Conservation (phyloP, 2,888 invertebrate genomes). For the Aphodius sticticus region DNA sequence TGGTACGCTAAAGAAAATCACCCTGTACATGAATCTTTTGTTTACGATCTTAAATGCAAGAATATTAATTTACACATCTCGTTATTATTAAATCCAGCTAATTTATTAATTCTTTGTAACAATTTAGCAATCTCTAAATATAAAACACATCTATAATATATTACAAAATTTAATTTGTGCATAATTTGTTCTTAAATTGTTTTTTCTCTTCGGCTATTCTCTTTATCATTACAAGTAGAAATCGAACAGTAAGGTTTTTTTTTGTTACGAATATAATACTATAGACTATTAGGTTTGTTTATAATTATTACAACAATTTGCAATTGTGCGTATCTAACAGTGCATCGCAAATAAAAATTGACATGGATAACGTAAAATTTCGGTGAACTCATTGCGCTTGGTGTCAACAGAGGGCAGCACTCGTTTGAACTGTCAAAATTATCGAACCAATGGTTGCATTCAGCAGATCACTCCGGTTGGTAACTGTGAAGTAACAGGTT, state of each 20-base stretch:
- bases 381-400: too few relatives aligned
- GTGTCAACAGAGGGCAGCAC: too few relatives aligned
- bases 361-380: not conserved
- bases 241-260: not conserved
- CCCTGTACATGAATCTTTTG: not conserved
- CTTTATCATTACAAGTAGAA: not conserved
- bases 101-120: not conserved
- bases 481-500: too few relatives aligned
- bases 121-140: slow-evolving; percentile 25
- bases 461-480: too few relatives aligned
- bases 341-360: not conserved
- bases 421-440: too few relatives aligned
- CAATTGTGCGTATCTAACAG: not conserved
- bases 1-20: not conserved
- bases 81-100: not conserved
- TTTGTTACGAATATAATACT: not conserved
- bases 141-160: slow-evolving; percentile 21
- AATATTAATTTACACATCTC: slow-evolving; percentile 13
- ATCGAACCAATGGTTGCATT: too few relatives aligned
- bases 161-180: slow-evolving; percentile 19
- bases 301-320: not conserved
- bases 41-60: slow-evolving; percentile 8
- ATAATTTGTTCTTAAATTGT: not conserved
- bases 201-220: not conserved
- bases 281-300: not conserved